phyloP scores from a whole-genome alignment of 1,140 invertebrate species.

The Hyphantria cunea region DNA sequence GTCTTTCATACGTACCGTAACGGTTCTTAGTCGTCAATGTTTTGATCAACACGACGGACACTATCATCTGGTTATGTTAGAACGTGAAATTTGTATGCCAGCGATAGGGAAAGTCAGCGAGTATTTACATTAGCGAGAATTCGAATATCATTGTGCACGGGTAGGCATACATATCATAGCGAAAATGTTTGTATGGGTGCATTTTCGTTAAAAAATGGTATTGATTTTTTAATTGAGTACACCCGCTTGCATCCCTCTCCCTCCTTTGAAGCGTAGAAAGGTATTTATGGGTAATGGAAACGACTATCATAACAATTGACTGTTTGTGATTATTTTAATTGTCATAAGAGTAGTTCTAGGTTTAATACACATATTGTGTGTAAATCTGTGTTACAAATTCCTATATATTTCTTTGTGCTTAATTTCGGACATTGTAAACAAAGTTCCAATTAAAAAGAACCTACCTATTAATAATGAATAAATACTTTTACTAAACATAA shows the following conservation, averaged over 20 bases:
- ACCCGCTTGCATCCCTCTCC: slow-evolving; percentile 13
- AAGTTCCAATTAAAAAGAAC: too few species aligned
- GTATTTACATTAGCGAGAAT: slow-evolving; percentile 20
- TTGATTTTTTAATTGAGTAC: slow-evolving; percentile 27
- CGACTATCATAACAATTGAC: background rate
- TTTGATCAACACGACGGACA: slow-evolving; percentile 36
- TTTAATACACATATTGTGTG: too few species aligned
- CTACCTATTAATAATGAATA: too few species aligned
- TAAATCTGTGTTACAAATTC: too few species aligned
- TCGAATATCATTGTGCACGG: slow-evolving; percentile 5
- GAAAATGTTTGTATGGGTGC: too few species aligned
- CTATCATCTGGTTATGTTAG: slow-evolving; percentile 16
- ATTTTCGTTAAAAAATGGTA: slow-evolving; percentile 9
- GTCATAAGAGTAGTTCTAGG: too few species aligned
- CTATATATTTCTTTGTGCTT: too few species aligned
- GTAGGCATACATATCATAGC: slow-evolving; percentile 3
- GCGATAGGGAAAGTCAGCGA: slow-evolving; percentile 30
- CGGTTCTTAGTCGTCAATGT: slow-evolving; percentile 39
- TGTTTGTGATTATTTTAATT: too few species aligned
- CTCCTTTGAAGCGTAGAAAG: slow-evolving; percentile 3
- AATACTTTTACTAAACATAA: too few species aligned
- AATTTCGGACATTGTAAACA: too few species aligned
- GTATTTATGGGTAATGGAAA: background rate
- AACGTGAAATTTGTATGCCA: slow-evolving; percentile 23
- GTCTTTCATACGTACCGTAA: slow-evolving; percentile 69